Evolutionary conservation across 2,113 vertebrate genomes (phyloP).

Genomic region (Lasiurus cinereus): DNA sequence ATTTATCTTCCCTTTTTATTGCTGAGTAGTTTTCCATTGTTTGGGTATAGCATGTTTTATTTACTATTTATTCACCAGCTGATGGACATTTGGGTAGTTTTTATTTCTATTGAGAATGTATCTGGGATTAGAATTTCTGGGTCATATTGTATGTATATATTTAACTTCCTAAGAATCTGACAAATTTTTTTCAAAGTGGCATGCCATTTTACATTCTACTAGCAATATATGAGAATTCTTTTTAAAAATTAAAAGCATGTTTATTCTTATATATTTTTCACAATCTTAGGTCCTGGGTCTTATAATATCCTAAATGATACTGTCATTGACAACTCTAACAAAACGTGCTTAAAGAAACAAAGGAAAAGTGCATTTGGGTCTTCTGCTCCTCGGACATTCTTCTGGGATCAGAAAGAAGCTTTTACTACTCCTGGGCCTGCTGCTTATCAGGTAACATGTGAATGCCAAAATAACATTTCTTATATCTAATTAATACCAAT

Average conservation of each 20-base stretch:
- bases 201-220: neutral
- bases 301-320: constrained; percentile 78
- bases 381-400: constrained; percentile 60
- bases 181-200: neutral
- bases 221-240: neutral
- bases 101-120: constrained; percentile 20
- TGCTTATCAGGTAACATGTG: constrained; percentile 76
- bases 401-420: constrained; percentile 56
- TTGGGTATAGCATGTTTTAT: neutral
- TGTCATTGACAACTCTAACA: constrained; percentile 41
- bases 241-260: constrained; percentile 10
- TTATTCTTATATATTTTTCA: constrained; percentile 57
- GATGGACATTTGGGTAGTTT: neutral
- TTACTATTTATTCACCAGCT: neutral
- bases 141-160: neutral
- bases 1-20: constrained; percentile 33
- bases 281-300: constrained; percentile 84
- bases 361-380: constrained; percentile 75
- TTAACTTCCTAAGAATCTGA: constrained; percentile 21
- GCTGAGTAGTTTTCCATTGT: neutral
- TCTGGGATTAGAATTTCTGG: constrained; percentile 3
- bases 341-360: neutral
- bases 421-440: constrained; percentile 51
- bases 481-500: neutral
- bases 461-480: neutral